phyloP scores from a whole-genome alignment of 2,888 invertebrate genomes.

The Eupsilia transversa region DNA sequence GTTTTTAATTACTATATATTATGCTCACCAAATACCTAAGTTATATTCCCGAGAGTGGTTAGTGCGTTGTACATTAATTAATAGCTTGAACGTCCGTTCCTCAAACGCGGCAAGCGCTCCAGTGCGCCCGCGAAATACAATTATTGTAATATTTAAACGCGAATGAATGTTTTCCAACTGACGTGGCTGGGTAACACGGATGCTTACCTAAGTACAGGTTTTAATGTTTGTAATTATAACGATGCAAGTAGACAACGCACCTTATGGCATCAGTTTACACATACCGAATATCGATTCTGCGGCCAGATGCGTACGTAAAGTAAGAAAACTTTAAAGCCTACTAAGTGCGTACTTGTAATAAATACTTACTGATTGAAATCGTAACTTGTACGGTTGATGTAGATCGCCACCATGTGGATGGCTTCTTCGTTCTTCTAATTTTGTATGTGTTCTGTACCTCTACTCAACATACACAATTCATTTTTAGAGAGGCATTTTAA shows the following conservation, averaged over 20 bases:
- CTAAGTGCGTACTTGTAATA: neutral
- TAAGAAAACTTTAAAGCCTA: neutral
- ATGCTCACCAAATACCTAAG: neutral
- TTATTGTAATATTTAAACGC: constrained; percentile 48
- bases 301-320: neutral
- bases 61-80: constrained; percentile 34
- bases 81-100: constrained; percentile 11
- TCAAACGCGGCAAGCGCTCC: constrained; percentile 33
- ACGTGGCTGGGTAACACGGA: constrained; percentile 9
- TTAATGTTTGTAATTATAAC: constrained; percentile 20
- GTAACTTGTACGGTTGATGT: neutral
- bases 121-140: constrained; percentile 34
- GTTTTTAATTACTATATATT: neutral
- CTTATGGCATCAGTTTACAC: neutral
- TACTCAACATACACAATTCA: neutral
- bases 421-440: neutral
- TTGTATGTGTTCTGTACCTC: neutral
- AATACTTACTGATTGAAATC: constrained; percentile 4
- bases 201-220: constrained; percentile 13
- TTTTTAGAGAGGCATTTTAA: constrained; percentile 46
- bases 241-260: neutral
- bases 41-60: constrained; percentile 10
- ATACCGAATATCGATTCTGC: neutral
- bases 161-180: constrained; percentile 52
- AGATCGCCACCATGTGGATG: neutral